Conservation (phyloP, 2,888 invertebrate genomes). For the Cabera pusaria region DNA sequence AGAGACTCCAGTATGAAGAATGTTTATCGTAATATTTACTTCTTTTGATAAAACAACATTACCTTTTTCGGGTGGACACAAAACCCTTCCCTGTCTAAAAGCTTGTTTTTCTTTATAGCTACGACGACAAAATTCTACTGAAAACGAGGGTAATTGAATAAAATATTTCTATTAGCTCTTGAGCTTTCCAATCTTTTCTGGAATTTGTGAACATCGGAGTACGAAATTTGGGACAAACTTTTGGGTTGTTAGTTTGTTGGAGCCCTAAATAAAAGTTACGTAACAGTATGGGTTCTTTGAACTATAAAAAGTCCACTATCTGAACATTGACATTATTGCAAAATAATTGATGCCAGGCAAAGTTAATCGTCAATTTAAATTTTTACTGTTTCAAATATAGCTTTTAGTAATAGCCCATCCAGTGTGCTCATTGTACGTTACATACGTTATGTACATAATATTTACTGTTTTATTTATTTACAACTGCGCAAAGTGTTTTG, state of each 20-base stretch:
- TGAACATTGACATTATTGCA: no score
- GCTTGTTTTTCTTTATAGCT: constrained; percentile 5
- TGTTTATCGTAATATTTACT: constrained; percentile 6
- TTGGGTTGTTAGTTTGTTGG: constrained; percentile 17
- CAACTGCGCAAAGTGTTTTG: no score
- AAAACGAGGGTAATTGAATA: constrained; percentile 5
- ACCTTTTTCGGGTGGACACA: constrained; percentile 6
- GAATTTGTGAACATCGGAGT: constrained; percentile 1
- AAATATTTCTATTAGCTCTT: constrained; percentile 7
- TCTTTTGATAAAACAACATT: constrained; percentile 13
- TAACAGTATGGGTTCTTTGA: no score
- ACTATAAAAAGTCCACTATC: no score
- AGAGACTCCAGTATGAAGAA: constrained; percentile 1
- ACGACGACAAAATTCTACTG: neutral
- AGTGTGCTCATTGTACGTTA: no score
- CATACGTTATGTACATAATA: no score
- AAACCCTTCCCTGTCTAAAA: constrained; percentile 3
- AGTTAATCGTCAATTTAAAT: no score
- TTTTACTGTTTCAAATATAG: no score
- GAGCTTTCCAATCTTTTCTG: constrained; percentile 4
- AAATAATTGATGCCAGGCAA: no score
- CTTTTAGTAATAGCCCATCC: no score
- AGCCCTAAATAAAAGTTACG: no score
- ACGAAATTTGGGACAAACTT: constrained; percentile 1
- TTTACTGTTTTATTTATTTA: no score